Conservation (phyloP, 2,113 vertebrate species). For the human (Homo sapiens) region DNA sequence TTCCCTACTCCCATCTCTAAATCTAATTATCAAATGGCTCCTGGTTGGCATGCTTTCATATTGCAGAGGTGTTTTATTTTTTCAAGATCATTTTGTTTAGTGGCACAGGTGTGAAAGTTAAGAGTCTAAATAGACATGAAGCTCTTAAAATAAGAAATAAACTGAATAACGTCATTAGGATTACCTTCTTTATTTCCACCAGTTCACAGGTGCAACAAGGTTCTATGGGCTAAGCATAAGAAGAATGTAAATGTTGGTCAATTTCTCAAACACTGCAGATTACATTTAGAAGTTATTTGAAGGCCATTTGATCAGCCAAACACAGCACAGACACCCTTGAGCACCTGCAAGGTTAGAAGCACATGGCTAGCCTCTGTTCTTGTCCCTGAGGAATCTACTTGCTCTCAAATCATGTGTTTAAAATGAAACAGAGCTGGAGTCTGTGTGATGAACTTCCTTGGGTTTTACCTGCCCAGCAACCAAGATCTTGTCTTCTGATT, state of each 20-base stretch:
- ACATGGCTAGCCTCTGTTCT: neutral
- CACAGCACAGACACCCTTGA: neutral
- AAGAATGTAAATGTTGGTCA: neutral
- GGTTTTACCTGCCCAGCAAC: neutral
- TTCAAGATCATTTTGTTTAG: neutral
- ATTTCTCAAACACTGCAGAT: neutral
- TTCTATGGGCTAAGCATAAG: neutral
- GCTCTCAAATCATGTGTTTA: neutral
- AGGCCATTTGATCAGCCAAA: neutral
- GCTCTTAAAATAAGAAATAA: neutral
- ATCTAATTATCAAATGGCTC: neutral
- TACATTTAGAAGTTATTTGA: neutral
- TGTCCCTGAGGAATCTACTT: neutral
- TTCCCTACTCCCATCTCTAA: neutral
- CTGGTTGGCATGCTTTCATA: neutral
- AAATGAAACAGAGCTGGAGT: neutral
- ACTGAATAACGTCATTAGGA: neutral
- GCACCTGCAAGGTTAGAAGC: neutral
- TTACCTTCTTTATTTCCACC: too few relatives aligned
- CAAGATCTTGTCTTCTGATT: neutral
- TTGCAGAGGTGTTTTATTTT: neutral
- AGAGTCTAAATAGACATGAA: neutral
- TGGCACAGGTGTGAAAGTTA: neutral
- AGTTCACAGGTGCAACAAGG: neutral
- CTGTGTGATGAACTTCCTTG: neutral